Conservation (phyloP, 1,140 invertebrate species). For the Wasmannia auropunctata region DNA sequence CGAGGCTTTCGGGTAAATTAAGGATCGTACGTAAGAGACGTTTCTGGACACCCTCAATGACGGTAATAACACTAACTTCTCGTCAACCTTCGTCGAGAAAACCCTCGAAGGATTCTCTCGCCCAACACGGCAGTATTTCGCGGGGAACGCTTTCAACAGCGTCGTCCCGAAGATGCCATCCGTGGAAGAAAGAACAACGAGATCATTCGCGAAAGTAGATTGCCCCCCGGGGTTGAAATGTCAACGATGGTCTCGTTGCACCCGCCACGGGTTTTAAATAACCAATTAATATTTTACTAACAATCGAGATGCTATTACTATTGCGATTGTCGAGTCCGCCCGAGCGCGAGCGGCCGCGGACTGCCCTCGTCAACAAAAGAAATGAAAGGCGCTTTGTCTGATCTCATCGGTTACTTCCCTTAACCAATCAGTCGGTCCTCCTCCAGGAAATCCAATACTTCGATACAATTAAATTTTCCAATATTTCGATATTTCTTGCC, state of each 20-base stretch:
- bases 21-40: slow-evolving; percentile 70
- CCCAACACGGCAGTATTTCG: slow-evolving; percentile 28
- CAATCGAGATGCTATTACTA: not conserved
- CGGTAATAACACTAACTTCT: slow-evolving; percentile 82
- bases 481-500: slow-evolving; percentile 48
- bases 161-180: slow-evolving; percentile 2
- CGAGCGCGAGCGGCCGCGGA: not conserved
- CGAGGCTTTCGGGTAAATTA: slow-evolving; percentile 73
- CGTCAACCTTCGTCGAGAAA: slow-evolving; percentile 69
- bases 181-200: slow-evolving; percentile 23
- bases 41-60: slow-evolving; percentile 74
- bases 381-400: not conserved
- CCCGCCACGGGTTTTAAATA: not conserved
- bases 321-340: not conserved
- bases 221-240: not conserved
- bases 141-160: slow-evolving; percentile 18
- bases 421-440: slow-evolving; percentile 16
- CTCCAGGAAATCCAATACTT: slow-evolving; percentile 17
- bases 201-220: slow-evolving; percentile 39
- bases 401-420: slow-evolving; percentile 15
- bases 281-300: slow-evolving; percentile 25
- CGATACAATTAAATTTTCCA: slow-evolving; percentile 50
- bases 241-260: not conserved
- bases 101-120: slow-evolving; percentile 44
- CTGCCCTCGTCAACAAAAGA: slow-evolving; percentile 19